These are phyloP conservation scores for Phylloscopus trochilus DNA, from an alignment of 2,113 vertebrate species.

Conservation along the genomic window DNA sequence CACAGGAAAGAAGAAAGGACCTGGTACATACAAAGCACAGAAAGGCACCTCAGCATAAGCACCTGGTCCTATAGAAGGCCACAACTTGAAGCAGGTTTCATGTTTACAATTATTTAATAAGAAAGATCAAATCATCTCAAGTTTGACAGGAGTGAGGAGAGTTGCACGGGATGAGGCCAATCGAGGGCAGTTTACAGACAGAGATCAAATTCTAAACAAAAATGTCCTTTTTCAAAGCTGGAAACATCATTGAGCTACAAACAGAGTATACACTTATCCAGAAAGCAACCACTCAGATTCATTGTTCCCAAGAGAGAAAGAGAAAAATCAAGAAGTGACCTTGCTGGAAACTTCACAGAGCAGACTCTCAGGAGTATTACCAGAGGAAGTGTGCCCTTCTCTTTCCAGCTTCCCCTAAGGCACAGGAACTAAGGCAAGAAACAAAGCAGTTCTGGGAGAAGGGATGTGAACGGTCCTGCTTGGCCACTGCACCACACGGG, in stretches of 20 bases:
- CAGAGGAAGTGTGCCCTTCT: constrained; percentile 10
- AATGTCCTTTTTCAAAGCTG: not conserved
- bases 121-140: not conserved
- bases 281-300: not conserved
- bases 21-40: not conserved
- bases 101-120: not conserved
- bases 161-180: not conserved
- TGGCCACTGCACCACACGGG: not conserved
- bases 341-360: not conserved
- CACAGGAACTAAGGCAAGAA: not conserved
- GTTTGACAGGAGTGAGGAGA: not conserved
- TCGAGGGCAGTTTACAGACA: not conserved
- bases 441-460: not conserved
- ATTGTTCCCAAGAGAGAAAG: not conserved
- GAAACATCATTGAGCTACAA: not conserved
- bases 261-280: not conserved
- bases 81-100: not conserved
- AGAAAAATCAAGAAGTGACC: not conserved
- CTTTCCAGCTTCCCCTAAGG: not conserved
- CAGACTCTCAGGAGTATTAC: not conserved
- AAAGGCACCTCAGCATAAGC: not conserved
- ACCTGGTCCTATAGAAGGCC: not conserved
- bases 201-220: not conserved
- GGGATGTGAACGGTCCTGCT: not conserved
- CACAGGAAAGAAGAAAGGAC: not conserved